These are phyloP conservation scores for Nettapus auritus DNA, from an alignment of 2,113 vertebrate genomes.

Conservation along the genomic window DNA sequence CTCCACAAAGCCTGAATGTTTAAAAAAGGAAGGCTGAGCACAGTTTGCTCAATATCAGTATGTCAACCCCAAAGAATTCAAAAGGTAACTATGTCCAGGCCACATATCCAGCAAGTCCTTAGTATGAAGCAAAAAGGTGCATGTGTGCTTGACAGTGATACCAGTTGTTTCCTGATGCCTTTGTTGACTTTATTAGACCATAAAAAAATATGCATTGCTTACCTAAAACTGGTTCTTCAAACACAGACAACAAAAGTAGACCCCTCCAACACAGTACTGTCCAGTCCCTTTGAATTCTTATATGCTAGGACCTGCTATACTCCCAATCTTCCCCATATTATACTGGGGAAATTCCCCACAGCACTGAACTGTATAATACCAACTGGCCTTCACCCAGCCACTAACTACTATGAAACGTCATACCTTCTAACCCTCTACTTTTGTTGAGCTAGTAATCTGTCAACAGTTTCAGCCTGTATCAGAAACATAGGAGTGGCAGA, in stretches of 20 bases:
- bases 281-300: background rate
- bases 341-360: fast-evolving
- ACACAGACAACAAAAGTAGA: fast-evolving
- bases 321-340: background rate
- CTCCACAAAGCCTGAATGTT: background rate
- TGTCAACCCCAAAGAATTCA: background rate
- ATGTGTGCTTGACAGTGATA: fast-evolving
- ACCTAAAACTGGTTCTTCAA: fast-evolving
- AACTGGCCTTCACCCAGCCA: background rate
- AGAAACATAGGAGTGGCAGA: background rate
- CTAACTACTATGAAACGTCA: background rate
- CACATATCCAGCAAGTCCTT: background rate
- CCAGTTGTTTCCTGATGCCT: background rate
- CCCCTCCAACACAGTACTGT: fast-evolving
- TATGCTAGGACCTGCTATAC: background rate
- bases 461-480: background rate
- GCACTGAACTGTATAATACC: background rate
- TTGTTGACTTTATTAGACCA: background rate
- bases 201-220: fast-evolving
- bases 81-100: background rate
- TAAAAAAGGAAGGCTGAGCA: background rate
- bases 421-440: background rate
- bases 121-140: background rate
- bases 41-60: background rate
- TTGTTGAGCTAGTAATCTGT: background rate